Evolutionary conservation across 2,888 invertebrate species (phyloP), one percentile per base, ranked within the genome.

Genomic region (Shargacucullia verbasci): DNA sequence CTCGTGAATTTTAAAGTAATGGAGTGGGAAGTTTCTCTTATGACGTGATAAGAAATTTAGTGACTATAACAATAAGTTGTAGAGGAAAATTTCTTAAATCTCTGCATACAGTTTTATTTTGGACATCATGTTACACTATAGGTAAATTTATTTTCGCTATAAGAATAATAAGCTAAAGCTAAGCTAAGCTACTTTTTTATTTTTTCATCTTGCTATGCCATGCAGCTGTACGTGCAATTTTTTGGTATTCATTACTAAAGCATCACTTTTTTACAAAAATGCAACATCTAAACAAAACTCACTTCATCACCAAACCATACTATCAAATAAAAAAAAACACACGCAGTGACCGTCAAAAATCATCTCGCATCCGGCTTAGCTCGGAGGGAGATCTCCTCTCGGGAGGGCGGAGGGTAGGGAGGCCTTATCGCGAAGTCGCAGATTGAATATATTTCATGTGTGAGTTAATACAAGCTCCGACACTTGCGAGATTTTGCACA

Each of bases 371-470:
- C 86, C 86, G 86, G 87, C 83, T 85, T 83, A 84, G 80, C 80
- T 76, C 58, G 63, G 65, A 56, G 76, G 73, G 70, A 58, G 67
- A 63, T 64, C 34, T 10, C 58, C 63, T 59, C 70, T 46, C 56
- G 55, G 53, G 61, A 64, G 66, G 43, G 44, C 70, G 65, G 49
- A 71, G 77, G 76, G 4, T 78, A 82, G 83, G 82, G 79, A 78
- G 75, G 79, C 50, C 95, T 95, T 96, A 96, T 96, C 96, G 89
- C 88, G 73, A 80, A 89, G 89, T 90, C 94, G 94, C 95, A 95
- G 95, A 95, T 95, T 95, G 95, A 95, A 95, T 95, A 95, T 95
- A 95, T 95, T 95, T 95, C 95, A 95, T 95, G 95, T 95, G 95
- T 91, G 88, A 85, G 82, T 87, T 85, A 86, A 83, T 86, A 79